Conservation (phyloP, 2,888 invertebrate genomes). For the Rhagonycha fulva region DNA sequence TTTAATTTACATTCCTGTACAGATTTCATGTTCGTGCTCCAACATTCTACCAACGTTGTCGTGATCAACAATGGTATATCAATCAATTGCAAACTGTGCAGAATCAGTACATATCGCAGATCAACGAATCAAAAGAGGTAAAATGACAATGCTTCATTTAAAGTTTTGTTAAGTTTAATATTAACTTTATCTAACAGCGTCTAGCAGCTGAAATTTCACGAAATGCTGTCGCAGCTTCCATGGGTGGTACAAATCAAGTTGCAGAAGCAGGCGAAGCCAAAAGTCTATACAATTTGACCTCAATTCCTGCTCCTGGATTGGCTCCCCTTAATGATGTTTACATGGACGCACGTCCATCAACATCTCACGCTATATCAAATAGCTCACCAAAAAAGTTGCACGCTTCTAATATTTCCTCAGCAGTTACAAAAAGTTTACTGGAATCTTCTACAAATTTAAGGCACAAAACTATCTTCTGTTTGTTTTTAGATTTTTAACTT, state of each 20-base stretch:
- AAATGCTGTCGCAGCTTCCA: conserved; percentile 64
- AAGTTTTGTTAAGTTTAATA: neutral
- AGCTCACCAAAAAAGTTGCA: conserved; percentile 11
- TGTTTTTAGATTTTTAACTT: neutral
- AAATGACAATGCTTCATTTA: neutral
- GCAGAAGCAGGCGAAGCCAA: conserved; percentile 41
- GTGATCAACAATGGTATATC: conserved; percentile 93
- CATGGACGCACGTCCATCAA: conserved; percentile 13
- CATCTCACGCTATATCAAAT: conserved; percentile 5
- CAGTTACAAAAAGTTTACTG: conserved; percentile 13
- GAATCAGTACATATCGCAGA: conserved; percentile 78
- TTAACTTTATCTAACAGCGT: conserved; percentile 54
- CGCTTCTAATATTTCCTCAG: neutral
- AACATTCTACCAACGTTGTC: conserved; percentile 90
- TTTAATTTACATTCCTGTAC: conserved; percentile 5
- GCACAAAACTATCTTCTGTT: neutral
- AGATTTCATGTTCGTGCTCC: conserved; percentile 92
- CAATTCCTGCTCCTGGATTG: conserved; percentile 29
- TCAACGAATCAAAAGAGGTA: conserved; percentile 84
- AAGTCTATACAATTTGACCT: conserved; percentile 41
- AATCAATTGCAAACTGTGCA: conserved; percentile 81
- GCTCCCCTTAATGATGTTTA: neutral
- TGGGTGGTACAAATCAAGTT: conserved; percentile 39
- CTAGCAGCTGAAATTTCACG: conserved; percentile 71
- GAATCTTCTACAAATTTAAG: neutral